Base-by-base conservation (phyloP, 2,113 vertebrate genomes). In the Bos indicus region DNA sequence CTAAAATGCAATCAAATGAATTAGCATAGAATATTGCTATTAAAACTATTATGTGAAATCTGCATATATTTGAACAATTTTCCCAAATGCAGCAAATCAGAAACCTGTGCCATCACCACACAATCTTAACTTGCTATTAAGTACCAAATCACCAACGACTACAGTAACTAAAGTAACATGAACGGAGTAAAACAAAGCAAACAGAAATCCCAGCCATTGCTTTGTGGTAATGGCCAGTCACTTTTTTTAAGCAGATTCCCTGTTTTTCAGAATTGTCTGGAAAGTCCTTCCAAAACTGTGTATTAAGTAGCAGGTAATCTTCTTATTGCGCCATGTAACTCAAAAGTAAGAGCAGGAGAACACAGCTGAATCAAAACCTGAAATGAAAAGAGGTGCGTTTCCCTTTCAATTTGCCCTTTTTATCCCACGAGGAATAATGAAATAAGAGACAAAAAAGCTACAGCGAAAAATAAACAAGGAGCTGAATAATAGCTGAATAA, bases 11-110 rank as follows among this genome's bases (percentile, higher is more conserved):
- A 88, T 48, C 46, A 91, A 90, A 59, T 94, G 30, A 62, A 83
- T 84, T 10, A 91, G 26, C 14, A 80, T 17, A 33, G 71, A 59
- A 48, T 30, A 92, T 0, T 91, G 26, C 26, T 60, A 52, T 89
- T 92, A 93, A 87, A 97, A 64, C 59, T 52, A 91, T 36, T 23
- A 67, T 5, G 54, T 33, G 80, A 98, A 64, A 91, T 57, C 28
- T 33, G 51, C 13, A 94, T 30, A 85, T 30, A 81, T 78, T 95
- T 95, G 92, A 92, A 95, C 21, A 74, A 5, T 36, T 51, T 89
- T 71, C 54, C 56, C 59, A 77, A 77, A 87, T 26, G 74, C 12
- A 89, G 67, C 46, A 12, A 64, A 57, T 86, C n/a, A 74, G 95
- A 91, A 94, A 62, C 46, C 56, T 94, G 30, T 64, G 64, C 26